Base-by-base conservation (phyloP, 2,113 vertebrate species). In the Cettia cetti region DNA sequence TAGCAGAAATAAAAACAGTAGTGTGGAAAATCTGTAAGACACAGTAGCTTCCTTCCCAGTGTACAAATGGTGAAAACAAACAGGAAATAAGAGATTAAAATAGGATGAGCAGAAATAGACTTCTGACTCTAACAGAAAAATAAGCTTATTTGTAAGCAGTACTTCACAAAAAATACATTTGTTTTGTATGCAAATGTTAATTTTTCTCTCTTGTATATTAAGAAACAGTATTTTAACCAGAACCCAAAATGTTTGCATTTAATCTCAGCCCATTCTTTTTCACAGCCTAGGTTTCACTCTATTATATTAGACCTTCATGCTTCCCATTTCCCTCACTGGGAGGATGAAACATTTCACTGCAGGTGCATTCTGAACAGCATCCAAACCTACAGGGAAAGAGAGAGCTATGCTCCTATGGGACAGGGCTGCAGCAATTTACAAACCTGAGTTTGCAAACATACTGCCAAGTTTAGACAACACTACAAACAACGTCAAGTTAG, bases 21-120 rank as follows among this genome's bases (percentile, higher is more conserved):
- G 60, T 60, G 35, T 89, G 80, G 65, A 94, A 93, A 89, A 86
- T 86, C 56, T 8, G 1, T 94, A 86, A 86, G 44, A 84, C 86
- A 94, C 21, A 68, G 85, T 44, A 86, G 65, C 61, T 86, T 96
- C 89, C 91, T 92, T 94, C 70, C 91, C 74, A 87, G 49, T 22
- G 60, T 68, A 47, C 49, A 84, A 94, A 81, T 40, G 40, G 50
- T 45, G 49, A 92, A 94, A 97, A 82, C 56, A 94, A 95, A 95
- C 77, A 92, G 81, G 92, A 95, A 94, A 82, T 1, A 70, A 70
- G 16, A 65, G 72, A 86, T 82, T 89, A 91, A 92, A 95, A 83
- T 49, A 92, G 74, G 74, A 71, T 49, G 15, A 49, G 40, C 42
- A 86, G 60, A 94, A 95, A 61, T 35, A 69, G 33, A 70, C 17